A percentile compares a stretch with the other conserved stretches of the same genome.
Conservation (phyloP, 2,888 invertebrate species). For the Drosophila gaucha region DNA sequence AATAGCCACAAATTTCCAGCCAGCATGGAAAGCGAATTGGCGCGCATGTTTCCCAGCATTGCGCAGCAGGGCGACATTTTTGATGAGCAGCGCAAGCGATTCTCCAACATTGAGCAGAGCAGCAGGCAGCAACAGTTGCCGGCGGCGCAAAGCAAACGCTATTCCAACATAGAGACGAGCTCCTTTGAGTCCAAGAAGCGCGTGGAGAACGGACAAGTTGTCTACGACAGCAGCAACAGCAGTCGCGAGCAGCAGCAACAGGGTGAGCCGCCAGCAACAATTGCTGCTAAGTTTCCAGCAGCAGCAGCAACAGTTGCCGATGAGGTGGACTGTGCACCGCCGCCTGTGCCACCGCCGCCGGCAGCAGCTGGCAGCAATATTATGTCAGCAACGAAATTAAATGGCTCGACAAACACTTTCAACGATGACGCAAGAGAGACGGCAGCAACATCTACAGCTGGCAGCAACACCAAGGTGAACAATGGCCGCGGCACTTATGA, state of each 20-base stretch:
- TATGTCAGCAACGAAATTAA: slow-evolving; percentile 84
- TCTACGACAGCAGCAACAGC: slow-evolving; percentile 80
- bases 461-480: slow-evolving; percentile 51
- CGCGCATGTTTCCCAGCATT: slow-evolving; percentile 78
- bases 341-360: slow-evolving; percentile 68
- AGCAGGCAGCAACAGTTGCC: slow-evolving; percentile 41
- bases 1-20: slow-evolving; percentile 54
- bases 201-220: slow-evolving; percentile 83
- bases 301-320: slow-evolving; percentile 19
- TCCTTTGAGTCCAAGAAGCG: slow-evolving; percentile 81
- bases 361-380: slow-evolving; percentile 54
- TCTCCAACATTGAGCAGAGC: slow-evolving; percentile 82
- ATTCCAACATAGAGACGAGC: slow-evolving; percentile 83
- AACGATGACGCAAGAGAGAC: slow-evolving; percentile 53
- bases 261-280: slow-evolving; percentile 56
- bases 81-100: slow-evolving; percentile 78
- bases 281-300: slow-evolving; percentile 13
- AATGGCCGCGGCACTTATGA: slow-evolving; percentile 72
- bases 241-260: slow-evolving; percentile 69
- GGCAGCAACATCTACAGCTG: slow-evolving; percentile 19
- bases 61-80: slow-evolving; percentile 77
- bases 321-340: slow-evolving; percentile 50
- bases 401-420: slow-evolving; percentile 63
- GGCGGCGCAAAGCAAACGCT: slow-evolving; percentile 78
- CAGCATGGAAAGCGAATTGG: slow-evolving; percentile 73